Base-by-base conservation (phyloP, 1,140 invertebrate species). In the Drosophila lacertosa region DNA sequence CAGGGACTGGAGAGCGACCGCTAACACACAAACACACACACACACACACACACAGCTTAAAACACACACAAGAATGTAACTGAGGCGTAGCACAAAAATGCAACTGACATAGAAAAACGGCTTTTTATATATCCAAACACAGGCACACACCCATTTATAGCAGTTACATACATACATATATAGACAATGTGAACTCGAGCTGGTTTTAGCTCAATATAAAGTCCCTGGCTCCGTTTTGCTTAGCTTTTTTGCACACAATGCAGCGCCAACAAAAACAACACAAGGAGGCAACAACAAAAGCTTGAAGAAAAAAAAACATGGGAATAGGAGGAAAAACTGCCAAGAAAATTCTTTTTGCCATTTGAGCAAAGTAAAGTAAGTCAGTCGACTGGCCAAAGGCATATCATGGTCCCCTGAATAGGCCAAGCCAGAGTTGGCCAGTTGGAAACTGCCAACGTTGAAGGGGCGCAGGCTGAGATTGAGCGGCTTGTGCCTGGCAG, bases 81-180 rank as follows among this genome's bases (percentile, higher is more conserved):
- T 69, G 67, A 84, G 73, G 73, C 73, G 62, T 66, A 72, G 48
- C 72, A 80, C 73, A 67, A 54, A 86, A 86, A 72, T 84, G 81
- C 81, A 84, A 76, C 81, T 84, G 77, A 84, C 81, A 84, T 84
- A 84, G 81, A 84, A 86, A 77, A 84, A 84, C 80, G 72, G 68
- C 76, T 70, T 76, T 76, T 77, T 72, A 55, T 83, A 48, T 62
- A 35, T 18, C 32, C 22, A 40, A 50, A 68, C 24, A 44, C 32
- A 50, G 24, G 51, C 67, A 53, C 13, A 29, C 35, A 33, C 33
- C 13, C 22, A 42, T 40, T 22, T 48, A 26, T 63, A 32, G 4
- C 15, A 15, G 33, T 11, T 24, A 18, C 37, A 29, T 29, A 24
- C 37, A 55, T 24, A 18, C 37, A 29, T 29, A 24, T 53, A 55